Evolutionary conservation across 2,113 vertebrate genomes (phyloP), one percentile per base, ranked within the genome.

Genomic region (Hiodon tergisus): DNA sequence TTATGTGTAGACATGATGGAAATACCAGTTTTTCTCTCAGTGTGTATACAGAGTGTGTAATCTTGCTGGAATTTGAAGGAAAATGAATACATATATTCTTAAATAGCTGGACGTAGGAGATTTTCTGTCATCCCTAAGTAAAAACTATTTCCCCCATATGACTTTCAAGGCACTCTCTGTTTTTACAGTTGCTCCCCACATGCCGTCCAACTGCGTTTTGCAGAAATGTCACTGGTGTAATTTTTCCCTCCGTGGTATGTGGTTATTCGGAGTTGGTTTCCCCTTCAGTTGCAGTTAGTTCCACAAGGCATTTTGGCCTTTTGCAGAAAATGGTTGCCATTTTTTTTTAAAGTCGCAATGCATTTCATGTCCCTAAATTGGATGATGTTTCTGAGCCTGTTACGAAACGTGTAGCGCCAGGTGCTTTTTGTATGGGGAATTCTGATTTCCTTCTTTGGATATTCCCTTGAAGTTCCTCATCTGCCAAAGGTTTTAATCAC

Each of bases 111-210:
- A 31, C 31, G 67, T 31, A 63, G 10, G 50, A 48, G 17, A 4
- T 50, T 68, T 51, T 51, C 10, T 14, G 10, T 7, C n/a, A 47
- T 13, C 63, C 59, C 79, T 68, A 66, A 75, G 50, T 79, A 78
- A 67, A 63, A 71, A 50, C 74, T 78, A 52, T 74, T 9, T 68
- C 58, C 75, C 75, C 77, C 68, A 74, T 31, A 74, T 75, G 76
- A 81, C 85, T 79, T 84, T 85, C 81, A 76, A 85, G 71, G 75
- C 63, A 2, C 67, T 65, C 69, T 76, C 61, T 89, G 89, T 89
- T 92, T 79, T 87, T 90, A 86, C 87, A 90, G 85, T 84, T 89
- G 88, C 78, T 82, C 80, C 75, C 83, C 80, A 76, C 72, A 80
- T 81, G 77, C 80, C 74, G 66, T 78, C 79, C 77, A 73, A 48